Evolutionary conservation across 1,140 invertebrate genomes (phyloP), one percentile per base, ranked within the genome.

Genomic region (Scaptomyza graminum): DNA sequence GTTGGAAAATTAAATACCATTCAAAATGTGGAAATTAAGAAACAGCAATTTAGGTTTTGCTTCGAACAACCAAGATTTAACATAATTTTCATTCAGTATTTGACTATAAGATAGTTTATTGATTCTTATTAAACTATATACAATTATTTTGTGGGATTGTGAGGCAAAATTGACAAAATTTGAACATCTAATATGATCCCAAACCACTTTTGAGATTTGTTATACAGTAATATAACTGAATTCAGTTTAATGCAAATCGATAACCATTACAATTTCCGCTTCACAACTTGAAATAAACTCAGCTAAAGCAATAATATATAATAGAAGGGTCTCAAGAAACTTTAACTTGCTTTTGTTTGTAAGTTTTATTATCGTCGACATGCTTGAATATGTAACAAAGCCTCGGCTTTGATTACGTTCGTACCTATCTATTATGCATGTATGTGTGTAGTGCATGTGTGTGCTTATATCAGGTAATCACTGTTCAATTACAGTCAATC

Each of bases 401-500:
- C 16, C 22, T 2, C 18, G 43, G 11, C 37, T 41, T 63, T 9
- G 11, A 34, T 34, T 34, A 34, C 31, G 31, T 34, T 34, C 9
- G 12, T 22, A 34, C 64, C 47, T 25, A 31, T 67, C 49, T 52
- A 60, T 71, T 34, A 39, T n/a, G 12, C 34, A 31, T 34, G 54
- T 44, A 5, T 12, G 0, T 39, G 22, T 54, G 3, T 9, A 16
- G 2, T 37, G 11, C 2, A 5, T 13, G n/a, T 62, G 43, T 54
- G 47, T 50, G n/a, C n/a, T 72, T 41, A 54, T 54, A 13, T 31
- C 9, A 60, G 28, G 5, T 31, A 62, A 73, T 68, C 56, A 62
- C 16, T 22, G 57, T 63, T 74, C 57, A 61, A 74, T 74, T 74
- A 43, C 11, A 51, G 18, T 46, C 66, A 57, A 54, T 74, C 52